A percentile compares a stretch with the other conserved stretches of the same genome.
phyloP scores from a whole-genome alignment of 2,113 vertebrate species.

The Istiophorus platypterus region DNA sequence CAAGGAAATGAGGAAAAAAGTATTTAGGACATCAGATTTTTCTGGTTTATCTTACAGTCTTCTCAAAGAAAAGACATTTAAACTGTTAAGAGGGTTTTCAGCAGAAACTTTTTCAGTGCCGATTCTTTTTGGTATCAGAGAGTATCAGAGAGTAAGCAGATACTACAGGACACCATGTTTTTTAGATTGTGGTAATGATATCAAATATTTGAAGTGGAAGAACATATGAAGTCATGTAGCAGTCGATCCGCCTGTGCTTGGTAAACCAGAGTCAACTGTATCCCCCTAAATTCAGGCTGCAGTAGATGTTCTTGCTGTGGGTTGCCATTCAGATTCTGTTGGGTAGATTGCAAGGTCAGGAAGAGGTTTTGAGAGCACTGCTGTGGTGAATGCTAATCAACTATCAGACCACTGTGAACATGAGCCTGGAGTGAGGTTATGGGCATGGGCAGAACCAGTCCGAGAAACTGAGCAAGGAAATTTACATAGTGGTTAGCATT shows the following conservation, averaged over 20 bases:
- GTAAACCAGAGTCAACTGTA: constrained; percentile 21
- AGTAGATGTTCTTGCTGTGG: constrained; percentile 41
- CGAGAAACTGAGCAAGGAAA: constrained; percentile 45
- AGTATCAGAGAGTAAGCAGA: constrained; percentile 15
- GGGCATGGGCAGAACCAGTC: constrained; percentile 39
- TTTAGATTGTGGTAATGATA: constrained; percentile 37
- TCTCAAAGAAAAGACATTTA: constrained; percentile 34
- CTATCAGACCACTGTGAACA: constrained; percentile 43
- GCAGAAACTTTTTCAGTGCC: constrained; percentile 6
- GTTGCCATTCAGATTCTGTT: constrained; percentile 27
- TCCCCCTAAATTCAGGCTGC: constrained; percentile 20
- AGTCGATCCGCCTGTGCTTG: not conserved
- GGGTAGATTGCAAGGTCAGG: constrained; percentile 50
- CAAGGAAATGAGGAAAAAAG: constrained; percentile 27
- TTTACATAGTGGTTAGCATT: constrained; percentile 53
- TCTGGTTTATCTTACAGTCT: constrained; percentile 23
- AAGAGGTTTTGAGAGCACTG: constrained; percentile 49
- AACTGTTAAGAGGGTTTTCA: constrained; percentile 20
- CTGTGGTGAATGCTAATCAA: constrained; percentile 55
- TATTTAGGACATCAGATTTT: constrained; percentile 40
- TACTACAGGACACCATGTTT: not conserved
- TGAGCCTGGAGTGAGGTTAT: constrained; percentile 50
- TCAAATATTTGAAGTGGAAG: constrained; percentile 36
- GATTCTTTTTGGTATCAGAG: constrained; percentile 13
- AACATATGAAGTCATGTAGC: not conserved